These are phyloP conservation scores for Schizopygopsis malacanthus DNA, from an alignment of 2,797 vertebrate genomes.

Conservation along the genomic window DNA sequence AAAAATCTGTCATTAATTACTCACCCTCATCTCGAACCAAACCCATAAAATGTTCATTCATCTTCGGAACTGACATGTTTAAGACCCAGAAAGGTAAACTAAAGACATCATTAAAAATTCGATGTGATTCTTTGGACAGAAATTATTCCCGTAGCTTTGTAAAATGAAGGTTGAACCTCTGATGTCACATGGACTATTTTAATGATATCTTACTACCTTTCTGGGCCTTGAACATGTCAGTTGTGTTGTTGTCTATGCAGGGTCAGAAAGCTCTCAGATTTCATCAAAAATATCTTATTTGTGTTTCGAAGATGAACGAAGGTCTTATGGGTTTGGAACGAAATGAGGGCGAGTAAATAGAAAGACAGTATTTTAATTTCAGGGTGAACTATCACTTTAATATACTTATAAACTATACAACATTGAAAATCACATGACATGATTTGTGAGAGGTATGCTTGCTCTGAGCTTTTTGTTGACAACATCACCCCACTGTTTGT, in stretches of 20 bases:
- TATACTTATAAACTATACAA: neutral
- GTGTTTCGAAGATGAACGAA: neutral
- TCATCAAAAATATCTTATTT: neutral
- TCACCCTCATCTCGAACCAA: no score
- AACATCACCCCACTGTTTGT: neutral
- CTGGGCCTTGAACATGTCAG: neutral
- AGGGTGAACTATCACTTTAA: neutral
- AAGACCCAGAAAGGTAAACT: no score
- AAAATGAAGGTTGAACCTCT: no score
- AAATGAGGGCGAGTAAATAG: neutral
- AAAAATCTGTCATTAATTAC: no score
- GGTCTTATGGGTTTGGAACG: neutral
- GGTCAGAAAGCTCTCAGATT: neutral
- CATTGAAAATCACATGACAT: neutral
- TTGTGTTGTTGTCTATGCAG: neutral
- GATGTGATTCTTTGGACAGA: neutral
- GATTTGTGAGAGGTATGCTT: neutral
- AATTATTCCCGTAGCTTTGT: neutral
- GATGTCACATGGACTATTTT: neutral
- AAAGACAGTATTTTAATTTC: neutral
- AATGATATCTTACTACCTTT: neutral
- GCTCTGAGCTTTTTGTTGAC: neutral
- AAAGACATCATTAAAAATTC: no score
- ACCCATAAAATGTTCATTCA: no score
- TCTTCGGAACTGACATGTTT: no score